Base-by-base conservation (phyloP, 1,140 invertebrate genomes). In the Mylabris phalerata region DNA sequence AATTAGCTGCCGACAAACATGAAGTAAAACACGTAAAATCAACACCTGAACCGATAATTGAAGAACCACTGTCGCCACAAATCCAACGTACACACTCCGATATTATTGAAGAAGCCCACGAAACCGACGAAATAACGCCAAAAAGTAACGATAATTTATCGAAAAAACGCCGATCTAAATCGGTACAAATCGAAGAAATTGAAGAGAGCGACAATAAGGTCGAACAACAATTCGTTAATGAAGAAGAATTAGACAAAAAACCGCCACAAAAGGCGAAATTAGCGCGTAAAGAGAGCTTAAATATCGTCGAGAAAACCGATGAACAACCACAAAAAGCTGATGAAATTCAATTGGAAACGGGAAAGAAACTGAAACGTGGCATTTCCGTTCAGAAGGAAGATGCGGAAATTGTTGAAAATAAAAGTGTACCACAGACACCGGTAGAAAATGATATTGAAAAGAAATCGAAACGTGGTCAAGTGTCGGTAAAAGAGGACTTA, bases 51-150 rank as follows among this genome's bases (percentile, higher is more conserved):
- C 69, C 69, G 7, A 61, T 71, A 4, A 48, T 71, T 7, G 69
- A 71, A 56, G 69, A 71, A 60, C 69, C 69, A 3, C 3, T 46
- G 6, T 66, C 62, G 9, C 66, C 66, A 45, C 19, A 62, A 74
- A 66, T 73, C 73, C 56, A 78, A 75, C 59, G 74, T 77, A 56
- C 75, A 75, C 65, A 74, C n/a, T 59, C 58, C 25, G 50, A 61
- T 46, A 55, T 57, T 25, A 57, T 58, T 10, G 65, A 66, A 60
- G 67, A 67, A 47, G 57, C 56, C 3, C 63, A 65, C 5, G 61
- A 70, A 39, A 55, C 49, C 13, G 60, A 68, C 41, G 60, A 67
- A 38, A 47, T 10, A 55, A 61, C 57, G 43, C 55, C 4, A 62
- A 59, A 54, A 63, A 13, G n/a, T 59, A 27, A 48, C 50, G 4